Evolutionary conservation across 30 jellyfish, hydroid and myxozoan species (phyloP).

Genomic region (Aurelia aurita complex sp. Pacific): DNA sequence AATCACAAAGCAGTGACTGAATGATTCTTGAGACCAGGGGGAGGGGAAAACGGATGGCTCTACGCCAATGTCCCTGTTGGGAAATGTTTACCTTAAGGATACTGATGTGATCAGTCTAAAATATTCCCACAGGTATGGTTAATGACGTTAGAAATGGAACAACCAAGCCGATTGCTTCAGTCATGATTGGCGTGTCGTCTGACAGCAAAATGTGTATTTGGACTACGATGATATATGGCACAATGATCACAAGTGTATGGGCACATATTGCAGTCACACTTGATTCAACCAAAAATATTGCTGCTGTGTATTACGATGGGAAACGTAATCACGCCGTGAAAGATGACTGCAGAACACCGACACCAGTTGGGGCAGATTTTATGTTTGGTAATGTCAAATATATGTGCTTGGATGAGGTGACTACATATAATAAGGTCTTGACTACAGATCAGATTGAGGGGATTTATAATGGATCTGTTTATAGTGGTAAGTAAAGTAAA

Average conservation of each 20-base stretch:
- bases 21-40: too few relatives aligned
- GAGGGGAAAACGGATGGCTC: too few relatives aligned
- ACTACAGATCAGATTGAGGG: conserved; percentile 11
- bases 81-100: too few relatives aligned
- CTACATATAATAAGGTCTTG: conserved; percentile 8
- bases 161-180: conserved; percentile 28
- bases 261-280: conserved; percentile 32
- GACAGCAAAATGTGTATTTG: conserved; percentile 24
- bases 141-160: conserved; percentile 53
- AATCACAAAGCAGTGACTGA: too few relatives aligned
- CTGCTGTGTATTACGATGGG: conserved; percentile 38
- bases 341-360: neutral
- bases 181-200: conserved; percentile 4
- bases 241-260: conserved; percentile 36
- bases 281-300: neutral
- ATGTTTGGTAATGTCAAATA: neutral
- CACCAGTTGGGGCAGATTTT: neutral
- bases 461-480: conserved; percentile 22
- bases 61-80: too few relatives aligned
- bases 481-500: conserved; percentile 29
- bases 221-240: conserved; percentile 43
- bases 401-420: conserved; percentile 41
- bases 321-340: neutral
- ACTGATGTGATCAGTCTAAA: too few relatives aligned
- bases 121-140: neutral